Percentiles rank a stretch among this genome's conserved stretches.
phyloP scores from a whole-genome alignment of 2,113 vertebrate genomes.

The Psittacus erithacus region DNA sequence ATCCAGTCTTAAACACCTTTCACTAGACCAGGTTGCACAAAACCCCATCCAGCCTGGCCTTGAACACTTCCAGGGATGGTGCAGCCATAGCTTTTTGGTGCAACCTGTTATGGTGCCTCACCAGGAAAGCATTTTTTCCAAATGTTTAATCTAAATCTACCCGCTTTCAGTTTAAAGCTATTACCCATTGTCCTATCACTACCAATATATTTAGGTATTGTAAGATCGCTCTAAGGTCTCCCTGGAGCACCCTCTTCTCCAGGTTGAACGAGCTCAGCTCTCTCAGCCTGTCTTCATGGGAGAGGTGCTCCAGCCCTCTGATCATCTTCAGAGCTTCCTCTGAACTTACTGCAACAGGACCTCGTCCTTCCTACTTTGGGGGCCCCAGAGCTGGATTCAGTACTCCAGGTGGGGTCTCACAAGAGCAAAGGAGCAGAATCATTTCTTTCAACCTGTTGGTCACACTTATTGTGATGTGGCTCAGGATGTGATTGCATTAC shows the following conservation, averaged over 20 bases:
- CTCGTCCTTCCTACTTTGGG: not conserved
- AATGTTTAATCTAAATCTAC: not conserved
- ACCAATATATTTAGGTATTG: not conserved
- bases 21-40: not conserved
- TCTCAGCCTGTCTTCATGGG: not conserved
- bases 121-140: not conserved
- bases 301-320: not conserved
- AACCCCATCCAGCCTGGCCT: not conserved
- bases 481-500: not conserved
- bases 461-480: not conserved
- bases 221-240: not conserved
- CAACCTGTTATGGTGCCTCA: not conserved
- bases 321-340: not conserved
- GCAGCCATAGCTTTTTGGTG: not conserved
- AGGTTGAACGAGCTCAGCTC: not conserved
- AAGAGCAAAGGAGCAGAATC: not conserved
- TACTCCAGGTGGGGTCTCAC: not conserved
- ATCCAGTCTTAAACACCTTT: not conserved
- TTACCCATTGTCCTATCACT: not conserved
- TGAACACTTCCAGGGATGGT: not conserved
- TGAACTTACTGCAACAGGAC: not conserved
- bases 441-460: not conserved
- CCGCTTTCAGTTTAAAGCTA: not conserved
- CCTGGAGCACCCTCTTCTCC: not conserved
- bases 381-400: not conserved